phyloP scores from a whole-genome alignment of 1,140 invertebrate genomes.

The Pogonomyrmex californicus region DNA sequence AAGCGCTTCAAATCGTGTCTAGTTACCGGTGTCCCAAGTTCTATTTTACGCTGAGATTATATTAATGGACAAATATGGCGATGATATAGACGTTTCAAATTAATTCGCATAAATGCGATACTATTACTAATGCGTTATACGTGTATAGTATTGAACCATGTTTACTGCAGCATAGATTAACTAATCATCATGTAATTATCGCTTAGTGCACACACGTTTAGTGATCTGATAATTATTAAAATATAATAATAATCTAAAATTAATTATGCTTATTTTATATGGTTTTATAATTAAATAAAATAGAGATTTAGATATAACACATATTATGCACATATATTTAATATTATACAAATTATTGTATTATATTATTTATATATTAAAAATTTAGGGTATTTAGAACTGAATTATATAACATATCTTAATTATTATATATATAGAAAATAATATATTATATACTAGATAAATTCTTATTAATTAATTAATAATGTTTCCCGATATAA shows the following conservation, averaged over 20 bases:
- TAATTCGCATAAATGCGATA: conserved; percentile 23
- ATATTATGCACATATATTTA: neutral
- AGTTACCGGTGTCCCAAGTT: conserved; percentile 24
- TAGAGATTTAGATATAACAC: neutral
- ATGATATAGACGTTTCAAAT: conserved; percentile 16
- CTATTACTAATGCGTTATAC: conserved; percentile 7
- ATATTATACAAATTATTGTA: neutral
- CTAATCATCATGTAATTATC: conserved; percentile 24
- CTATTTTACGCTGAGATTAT: conserved; percentile 35
- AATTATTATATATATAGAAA: neutral
- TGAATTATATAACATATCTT: neutral
- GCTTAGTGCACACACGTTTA: neutral
- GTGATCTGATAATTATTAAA: neutral
- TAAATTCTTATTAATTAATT: neutral
- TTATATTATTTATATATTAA: neutral
- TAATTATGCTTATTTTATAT: neutral
- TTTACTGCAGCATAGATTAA: neutral
- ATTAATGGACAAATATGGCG: conserved; percentile 1
- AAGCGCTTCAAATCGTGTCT: conserved; percentile 50
- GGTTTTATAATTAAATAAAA: neutral
- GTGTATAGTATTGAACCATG: neutral
- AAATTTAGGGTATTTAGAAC: neutral
- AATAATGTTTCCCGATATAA: too few relatives aligned
- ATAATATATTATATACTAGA: neutral
- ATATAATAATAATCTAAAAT: neutral